Base-by-base conservation (phyloP, 2,888 invertebrate genomes). In the Morpho helenor region DNA sequence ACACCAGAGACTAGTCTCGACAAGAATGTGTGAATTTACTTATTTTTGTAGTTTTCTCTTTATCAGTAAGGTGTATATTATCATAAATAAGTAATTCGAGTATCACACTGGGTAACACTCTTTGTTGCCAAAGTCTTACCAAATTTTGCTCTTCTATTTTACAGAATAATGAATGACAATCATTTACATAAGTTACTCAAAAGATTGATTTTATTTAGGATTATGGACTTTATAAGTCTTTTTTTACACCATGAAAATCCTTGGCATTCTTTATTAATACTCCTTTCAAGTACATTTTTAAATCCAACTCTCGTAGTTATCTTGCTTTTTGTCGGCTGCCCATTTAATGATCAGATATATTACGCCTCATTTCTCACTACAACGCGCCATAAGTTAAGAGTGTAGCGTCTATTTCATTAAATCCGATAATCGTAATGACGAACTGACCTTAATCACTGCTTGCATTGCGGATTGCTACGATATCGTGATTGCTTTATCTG, bases 331-430 rank as follows among this genome's bases (percentile, higher is more conserved):
- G 62, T 65, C 66, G 61, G 59, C 54, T 62, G 57, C 56, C 57
- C 50, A 59, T 65, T 66, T 65, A 66, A 66, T 66, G 59, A 62
- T 61, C 63, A 65, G 62, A 61, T 66, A 65, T 63, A 65, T 63
- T 60, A 63, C 60, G 57, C 52, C 61, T 62, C 63, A 66, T 66
- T 65, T 60, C 63, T 66, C 62, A 62, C 50, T 54, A 63, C 62
- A 58, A 58, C 62, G 60, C 62, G 52, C 65, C 60, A 65, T 65
- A 66, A 65, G 61, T 66, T 64, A 66, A 61, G 58, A 59, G 52
- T 61, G 63, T 58, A 59, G 48, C 60, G 59, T 63, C 61, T 63
- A 63, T 63, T 63, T 61, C 55, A 63, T 63, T 63, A 63, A 61
- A 57, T 64, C 64, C 61, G 64, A 60, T 60, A 66, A 64, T 62